These are phyloP conservation scores for Prolemur simus DNA, from an alignment of 2,113 vertebrate genomes.

Conservation along the genomic window DNA sequence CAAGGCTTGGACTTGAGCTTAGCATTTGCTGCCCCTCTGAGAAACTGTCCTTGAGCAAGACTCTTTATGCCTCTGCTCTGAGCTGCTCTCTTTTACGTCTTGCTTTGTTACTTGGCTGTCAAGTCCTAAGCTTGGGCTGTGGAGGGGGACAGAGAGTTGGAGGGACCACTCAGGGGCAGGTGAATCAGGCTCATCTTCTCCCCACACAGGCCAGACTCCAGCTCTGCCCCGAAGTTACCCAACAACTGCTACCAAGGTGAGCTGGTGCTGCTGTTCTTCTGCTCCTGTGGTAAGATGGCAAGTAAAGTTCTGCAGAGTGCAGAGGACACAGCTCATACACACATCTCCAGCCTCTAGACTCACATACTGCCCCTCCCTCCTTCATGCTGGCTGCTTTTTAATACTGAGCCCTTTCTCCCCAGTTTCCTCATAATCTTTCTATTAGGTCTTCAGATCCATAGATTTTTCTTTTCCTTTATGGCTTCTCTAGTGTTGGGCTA, in stretches of 20 bases:
- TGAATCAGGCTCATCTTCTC: background rate
- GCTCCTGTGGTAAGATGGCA: background rate
- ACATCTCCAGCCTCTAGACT: accelerated
- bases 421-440: background rate
- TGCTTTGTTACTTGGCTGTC: background rate
- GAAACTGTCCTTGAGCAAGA: background rate
- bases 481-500: background rate
- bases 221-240: background rate
- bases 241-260: background rate
- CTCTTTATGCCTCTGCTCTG: background rate
- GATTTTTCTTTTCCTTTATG: background rate
- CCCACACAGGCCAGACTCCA: background rate
- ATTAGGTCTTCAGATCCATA: background rate
- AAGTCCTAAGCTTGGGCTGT: background rate
- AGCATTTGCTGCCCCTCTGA: background rate
- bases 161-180: background rate
- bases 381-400: background rate
- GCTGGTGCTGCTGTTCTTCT: background rate
- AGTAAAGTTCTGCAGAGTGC: background rate
- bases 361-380: accelerated
- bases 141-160: background rate
- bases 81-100: background rate
- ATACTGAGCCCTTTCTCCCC: background rate
- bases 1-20: background rate
- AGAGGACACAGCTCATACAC: background rate